Conservation (phyloP, 2,113 vertebrate genomes). For the Plecotus auritus region DNA sequence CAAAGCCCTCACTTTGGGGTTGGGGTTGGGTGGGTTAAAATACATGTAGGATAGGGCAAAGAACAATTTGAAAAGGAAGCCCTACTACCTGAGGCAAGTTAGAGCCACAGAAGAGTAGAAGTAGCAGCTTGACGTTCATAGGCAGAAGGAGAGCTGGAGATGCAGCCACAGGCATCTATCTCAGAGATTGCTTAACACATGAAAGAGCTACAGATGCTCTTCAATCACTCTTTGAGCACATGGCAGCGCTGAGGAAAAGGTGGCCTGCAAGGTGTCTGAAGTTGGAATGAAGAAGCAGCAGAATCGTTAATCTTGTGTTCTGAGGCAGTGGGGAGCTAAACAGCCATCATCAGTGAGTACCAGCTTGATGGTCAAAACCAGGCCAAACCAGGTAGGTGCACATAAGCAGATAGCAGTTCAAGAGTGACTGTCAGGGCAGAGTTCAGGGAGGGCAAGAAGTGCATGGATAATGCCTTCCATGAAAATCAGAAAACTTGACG, state of each 20-base stretch:
- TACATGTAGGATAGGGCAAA: not conserved
- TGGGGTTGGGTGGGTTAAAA: not conserved
- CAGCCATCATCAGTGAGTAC: not conserved
- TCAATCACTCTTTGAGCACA: not conserved
- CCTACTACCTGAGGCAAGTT: not conserved
- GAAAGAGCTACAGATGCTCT: not conserved
- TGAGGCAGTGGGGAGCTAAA: accelerated
- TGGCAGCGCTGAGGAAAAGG: not conserved
- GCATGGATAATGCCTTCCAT: not conserved
- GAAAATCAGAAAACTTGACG: not conserved
- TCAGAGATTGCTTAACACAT: not conserved
- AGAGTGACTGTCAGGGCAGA: not conserved
- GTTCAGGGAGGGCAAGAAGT: not conserved
- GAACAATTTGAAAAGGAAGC: not conserved
- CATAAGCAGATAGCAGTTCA: not conserved
- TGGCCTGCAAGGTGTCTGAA: not conserved
- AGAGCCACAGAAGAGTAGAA: not conserved
- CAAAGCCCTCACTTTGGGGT: not conserved
- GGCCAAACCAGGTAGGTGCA: accelerated
- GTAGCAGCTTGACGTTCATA: not conserved
- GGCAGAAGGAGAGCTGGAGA: not conserved
- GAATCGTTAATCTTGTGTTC: not conserved
- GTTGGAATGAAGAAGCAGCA: not conserved
- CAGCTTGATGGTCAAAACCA: not conserved
- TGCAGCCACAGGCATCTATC: not conserved